Base-by-base conservation (phyloP, 1,140 invertebrate species). In the Kradibia gibbosae region DNA sequence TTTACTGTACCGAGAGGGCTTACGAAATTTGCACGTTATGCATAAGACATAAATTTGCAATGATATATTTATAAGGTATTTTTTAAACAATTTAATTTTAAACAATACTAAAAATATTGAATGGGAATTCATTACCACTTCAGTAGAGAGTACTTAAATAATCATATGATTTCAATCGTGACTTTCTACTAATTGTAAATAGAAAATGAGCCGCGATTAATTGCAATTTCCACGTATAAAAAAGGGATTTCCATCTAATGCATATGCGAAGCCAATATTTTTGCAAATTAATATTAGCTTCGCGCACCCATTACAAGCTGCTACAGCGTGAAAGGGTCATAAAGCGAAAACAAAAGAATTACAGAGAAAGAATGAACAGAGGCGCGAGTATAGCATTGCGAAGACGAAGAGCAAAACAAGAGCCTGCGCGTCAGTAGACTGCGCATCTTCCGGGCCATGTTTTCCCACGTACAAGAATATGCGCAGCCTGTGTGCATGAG, bases 371-470 rank as follows among this genome's bases (percentile, higher is more conserved):
- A 53, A 22, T 20, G 50, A 11, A 20, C 15, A 39, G 11, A 50
- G 67, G 53, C 36, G 53, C 78, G 78, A 71, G 62, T 62, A 42
- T n/a, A 45, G 39, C 60, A 15, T 45, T 31, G 31, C 77, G 53
- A 48, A 80, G 45, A 72, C 80, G 62, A 55, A 80, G 85, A 87
- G 85, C 86, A 89, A 90, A 89, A 89, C 87, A 89, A 87, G 88
- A 88, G 86, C 82, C 84, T 89, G 89, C 89, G 88, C 89, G 83
- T 50, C 83, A 60, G 76, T 45, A 74, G 71, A 67, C 42, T 84
- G 88, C 88, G 87, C 88, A 89, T 85, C 86, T 89, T 88, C 86
- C 87, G 87, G 87, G 84, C 85, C 86, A 84, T 87, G 84, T 86
- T 86, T 87, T 85, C 86, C 85, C 84, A 86, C 87, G 81, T 72